Evolutionary conservation across 2,113 vertebrate genomes (phyloP).

Genomic region (Origma solitaria): DNA sequence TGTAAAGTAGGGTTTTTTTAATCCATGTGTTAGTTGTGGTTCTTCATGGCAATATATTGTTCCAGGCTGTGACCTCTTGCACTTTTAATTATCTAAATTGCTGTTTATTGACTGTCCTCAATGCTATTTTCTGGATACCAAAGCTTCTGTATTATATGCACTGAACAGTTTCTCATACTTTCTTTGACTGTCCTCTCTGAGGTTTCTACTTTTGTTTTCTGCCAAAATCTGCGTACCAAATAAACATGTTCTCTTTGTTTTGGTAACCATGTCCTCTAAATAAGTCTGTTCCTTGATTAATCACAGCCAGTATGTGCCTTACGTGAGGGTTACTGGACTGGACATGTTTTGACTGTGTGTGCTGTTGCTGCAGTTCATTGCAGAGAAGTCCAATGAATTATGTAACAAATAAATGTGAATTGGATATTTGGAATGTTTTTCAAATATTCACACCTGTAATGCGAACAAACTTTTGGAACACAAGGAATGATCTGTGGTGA

Average conservation of each 20-base stretch:
- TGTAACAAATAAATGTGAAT: background rate
- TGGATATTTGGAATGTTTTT: background rate
- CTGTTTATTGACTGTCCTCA: background rate
- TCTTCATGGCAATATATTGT: background rate
- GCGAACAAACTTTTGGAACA: rapidly evolving
- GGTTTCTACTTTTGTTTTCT: background rate
- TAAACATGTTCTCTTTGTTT: background rate
- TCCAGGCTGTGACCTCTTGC: background rate
- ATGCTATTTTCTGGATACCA: background rate
- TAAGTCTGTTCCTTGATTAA: background rate
- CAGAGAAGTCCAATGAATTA: background rate
- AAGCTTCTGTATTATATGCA: background rate
- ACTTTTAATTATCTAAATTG: background rate
- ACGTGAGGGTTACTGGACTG: background rate
- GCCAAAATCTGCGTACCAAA: background rate
- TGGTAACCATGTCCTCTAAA: background rate
- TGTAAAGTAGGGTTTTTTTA: background rate
- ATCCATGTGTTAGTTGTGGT: background rate
- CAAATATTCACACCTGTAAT: background rate
- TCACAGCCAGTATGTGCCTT: background rate
- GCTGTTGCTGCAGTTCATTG: background rate
- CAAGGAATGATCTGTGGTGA: background rate
- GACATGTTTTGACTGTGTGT: background rate
- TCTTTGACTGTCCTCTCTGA: background rate
- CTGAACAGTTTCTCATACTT: background rate